These are phyloP conservation scores for Triplophysa dalaica DNA, from an alignment of 2,113 vertebrate species.

Conservation along the genomic window DNA sequence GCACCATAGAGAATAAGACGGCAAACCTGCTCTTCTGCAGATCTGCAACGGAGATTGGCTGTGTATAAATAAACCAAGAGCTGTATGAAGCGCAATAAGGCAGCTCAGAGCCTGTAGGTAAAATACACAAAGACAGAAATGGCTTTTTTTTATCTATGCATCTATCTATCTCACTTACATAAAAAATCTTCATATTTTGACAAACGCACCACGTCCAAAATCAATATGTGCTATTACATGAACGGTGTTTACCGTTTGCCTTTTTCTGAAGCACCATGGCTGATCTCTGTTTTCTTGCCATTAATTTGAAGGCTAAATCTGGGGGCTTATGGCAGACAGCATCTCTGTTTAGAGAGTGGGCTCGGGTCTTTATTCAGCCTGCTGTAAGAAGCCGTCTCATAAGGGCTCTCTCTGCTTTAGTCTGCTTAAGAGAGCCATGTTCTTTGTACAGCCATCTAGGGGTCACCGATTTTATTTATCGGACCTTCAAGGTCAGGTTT, in stretches of 20 bases:
- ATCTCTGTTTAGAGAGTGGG: constrained; percentile 12
- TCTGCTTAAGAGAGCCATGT: constrained; percentile 37
- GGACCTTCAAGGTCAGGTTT: constrained; percentile 48
- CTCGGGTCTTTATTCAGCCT: constrained; percentile 30
- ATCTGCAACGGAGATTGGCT: background rate
- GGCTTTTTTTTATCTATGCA: background rate
- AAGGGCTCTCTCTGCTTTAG: constrained; percentile 41
- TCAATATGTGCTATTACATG: too few relatives aligned
- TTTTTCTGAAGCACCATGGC: constrained; percentile 68
- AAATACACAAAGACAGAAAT: background rate
- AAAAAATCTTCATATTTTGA: too few relatives aligned
- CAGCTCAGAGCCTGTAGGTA: background rate
- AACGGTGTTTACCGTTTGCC: constrained; percentile 2
- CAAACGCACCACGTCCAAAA: too few relatives aligned
- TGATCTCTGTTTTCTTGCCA: constrained; percentile 60
- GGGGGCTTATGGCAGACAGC: background rate
- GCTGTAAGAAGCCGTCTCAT: constrained; percentile 34
- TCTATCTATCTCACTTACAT: background rate
- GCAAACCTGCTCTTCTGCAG: background rate
- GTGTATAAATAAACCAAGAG: constrained; percentile 21
- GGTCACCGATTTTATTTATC: constrained; percentile 51
- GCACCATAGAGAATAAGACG: constrained; percentile 22
- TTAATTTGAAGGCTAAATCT: background rate
- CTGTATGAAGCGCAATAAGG: background rate
- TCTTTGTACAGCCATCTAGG: constrained; percentile 31